Percentiles rank a stretch among this genome's conserved stretches.
Conservation (phyloP, 1,140 invertebrate genomes). For the Lutraria rhynchaena region DNA sequence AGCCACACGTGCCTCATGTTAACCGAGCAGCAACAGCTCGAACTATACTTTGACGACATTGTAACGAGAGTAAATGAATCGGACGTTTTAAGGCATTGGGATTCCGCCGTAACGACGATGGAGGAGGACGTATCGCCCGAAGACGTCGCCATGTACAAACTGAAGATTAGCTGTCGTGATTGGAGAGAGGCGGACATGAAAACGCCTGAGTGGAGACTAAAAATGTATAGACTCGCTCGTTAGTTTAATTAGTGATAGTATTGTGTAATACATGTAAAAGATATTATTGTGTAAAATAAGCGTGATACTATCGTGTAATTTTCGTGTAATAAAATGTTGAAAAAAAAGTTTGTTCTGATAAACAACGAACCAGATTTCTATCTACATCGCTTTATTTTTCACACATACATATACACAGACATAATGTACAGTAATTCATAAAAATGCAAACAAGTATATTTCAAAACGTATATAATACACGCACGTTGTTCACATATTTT, state of each 20-base stretch:
- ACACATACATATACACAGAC: neutral
- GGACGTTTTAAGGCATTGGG: neutral
- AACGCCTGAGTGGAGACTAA: neutral
- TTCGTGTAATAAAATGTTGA: no score
- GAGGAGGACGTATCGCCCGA: neutral
- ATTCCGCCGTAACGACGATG: neutral
- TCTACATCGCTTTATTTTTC: constrained; percentile 7
- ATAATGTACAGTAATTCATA: no score
- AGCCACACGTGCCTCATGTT: constrained; percentile 15
- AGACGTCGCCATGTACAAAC: neutral
- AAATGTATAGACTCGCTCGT: no score
- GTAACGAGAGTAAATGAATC: neutral
- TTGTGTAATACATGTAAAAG: no score
- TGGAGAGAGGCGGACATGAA: constrained; percentile 19
- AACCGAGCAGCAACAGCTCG: neutral
- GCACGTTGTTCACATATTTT: neutral
- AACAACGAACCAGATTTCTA: neutral
- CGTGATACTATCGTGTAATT: no score
- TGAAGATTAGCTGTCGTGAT: neutral
- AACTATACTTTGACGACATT: constrained; percentile 19
- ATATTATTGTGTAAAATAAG: no score
- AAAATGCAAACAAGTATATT: constrained; percentile 13
- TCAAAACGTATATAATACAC: neutral
- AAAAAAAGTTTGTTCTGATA: no score
- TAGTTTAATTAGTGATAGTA: no score